Percentiles rank a stretch among this genome's conserved stretches.
phyloP scores from a whole-genome alignment of 2,113 vertebrate species.

The Myanophis thanlyinensis region DNA sequence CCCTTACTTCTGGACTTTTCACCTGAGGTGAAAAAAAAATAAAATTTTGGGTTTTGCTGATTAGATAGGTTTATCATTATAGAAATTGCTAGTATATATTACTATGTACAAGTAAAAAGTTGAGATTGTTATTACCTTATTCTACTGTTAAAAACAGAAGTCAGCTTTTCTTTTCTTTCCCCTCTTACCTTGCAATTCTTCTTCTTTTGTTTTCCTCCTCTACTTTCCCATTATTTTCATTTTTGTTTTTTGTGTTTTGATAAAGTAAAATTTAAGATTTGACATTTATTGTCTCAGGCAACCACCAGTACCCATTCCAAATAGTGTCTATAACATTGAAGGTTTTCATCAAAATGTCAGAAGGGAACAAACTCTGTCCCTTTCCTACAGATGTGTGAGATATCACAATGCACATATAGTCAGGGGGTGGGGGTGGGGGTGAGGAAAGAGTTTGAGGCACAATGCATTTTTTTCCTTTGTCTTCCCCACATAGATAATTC shows the following conservation, averaged over 20 bases:
- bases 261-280: neutral
- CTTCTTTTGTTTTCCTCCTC: neutral
- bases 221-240: neutral
- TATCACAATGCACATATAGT: neutral
- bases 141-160: neutral
- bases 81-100: neutral
- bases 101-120: neutral
- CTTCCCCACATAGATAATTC: neutral
- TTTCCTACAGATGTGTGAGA: neutral
- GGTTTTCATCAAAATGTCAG: neutral
- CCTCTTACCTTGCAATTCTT: neutral
- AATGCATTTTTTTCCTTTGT: neutral
- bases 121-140: neutral
- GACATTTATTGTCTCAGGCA: neutral
- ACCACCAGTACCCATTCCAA: neutral
- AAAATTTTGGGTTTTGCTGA: neutral
- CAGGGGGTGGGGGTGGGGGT: fast-evolving
- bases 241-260: neutral
- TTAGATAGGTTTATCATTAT: neutral
- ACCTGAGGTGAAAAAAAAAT: neutral
- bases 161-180: neutral
- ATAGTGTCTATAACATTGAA: neutral
- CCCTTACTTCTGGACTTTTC: neutral
- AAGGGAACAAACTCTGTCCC: neutral
- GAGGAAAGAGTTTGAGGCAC: neutral